phyloP scores from a whole-genome alignment of 2,888 invertebrate species.

The Caenorhabditis parvicauda region DNA sequence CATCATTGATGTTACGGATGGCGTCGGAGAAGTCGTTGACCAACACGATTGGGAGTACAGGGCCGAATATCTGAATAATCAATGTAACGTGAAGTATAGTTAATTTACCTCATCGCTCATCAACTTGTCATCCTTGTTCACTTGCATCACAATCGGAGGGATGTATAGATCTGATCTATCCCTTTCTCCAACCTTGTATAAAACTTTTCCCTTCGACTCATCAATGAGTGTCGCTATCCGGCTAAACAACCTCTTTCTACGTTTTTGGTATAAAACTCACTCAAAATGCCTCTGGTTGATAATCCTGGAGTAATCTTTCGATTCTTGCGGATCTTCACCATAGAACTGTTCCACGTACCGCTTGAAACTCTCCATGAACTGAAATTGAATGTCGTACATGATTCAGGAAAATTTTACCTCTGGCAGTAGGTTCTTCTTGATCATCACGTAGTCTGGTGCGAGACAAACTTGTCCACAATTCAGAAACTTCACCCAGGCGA shows the following conservation, averaged over 20 bases:
- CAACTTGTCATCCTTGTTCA: conserved; percentile 72
- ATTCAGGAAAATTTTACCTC: conserved; percentile 2
- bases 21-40: conserved; percentile 85
- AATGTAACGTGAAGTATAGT: too few relatives aligned
- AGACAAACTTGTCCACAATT: conserved; percentile 69
- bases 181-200: conserved; percentile 66
- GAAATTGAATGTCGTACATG: conserved; percentile 11
- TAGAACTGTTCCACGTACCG: conserved; percentile 32
- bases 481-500: conserved; percentile 90
- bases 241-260: too few relatives aligned
- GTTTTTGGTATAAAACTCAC: too few relatives aligned
- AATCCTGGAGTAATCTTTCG: conserved; percentile 82
- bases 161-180: conserved; percentile 78
- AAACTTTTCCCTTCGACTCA: conserved; percentile 71
- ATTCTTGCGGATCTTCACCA: conserved; percentile 66
- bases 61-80: conserved; percentile 83
- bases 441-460: conserved; percentile 57
- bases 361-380: conserved; percentile 35
- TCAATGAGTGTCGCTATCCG: conserved; percentile 75
- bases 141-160: conserved; percentile 78
- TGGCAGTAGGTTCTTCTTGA: conserved; percentile 6
- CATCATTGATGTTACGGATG: conserved; percentile 75
- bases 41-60: conserved; percentile 84
- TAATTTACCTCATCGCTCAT: conserved; percentile 72
- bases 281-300: conserved; percentile 82